Evolutionary conservation across 2,888 invertebrate species (phyloP).

Genomic region (Baronia brevicornis): DNA sequence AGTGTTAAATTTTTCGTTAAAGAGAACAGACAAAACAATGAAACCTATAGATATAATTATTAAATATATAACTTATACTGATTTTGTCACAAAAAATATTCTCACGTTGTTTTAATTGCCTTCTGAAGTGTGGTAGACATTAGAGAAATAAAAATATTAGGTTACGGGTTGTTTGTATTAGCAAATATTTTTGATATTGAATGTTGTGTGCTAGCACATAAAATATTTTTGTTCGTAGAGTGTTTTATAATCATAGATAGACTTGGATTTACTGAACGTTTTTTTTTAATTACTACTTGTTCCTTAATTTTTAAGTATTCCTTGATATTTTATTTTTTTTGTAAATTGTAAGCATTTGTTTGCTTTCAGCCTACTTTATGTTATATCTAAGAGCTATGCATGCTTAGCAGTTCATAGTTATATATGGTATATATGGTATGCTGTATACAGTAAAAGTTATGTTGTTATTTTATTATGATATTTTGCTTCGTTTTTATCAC

Average conservation of each 20-base stretch:
- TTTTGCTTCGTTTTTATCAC: conserved; percentile 54
- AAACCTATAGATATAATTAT: too few species aligned
- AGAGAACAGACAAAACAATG: too few species aligned
- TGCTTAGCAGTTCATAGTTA: conserved; percentile 72
- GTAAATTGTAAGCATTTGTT: conserved; percentile 77
- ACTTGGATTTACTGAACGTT: conserved; percentile 28
- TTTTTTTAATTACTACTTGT: conserved; percentile 30
- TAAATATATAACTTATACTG: conserved; percentile 3
- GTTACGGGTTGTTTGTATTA: conserved; percentile 14
- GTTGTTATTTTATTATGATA: conserved; percentile 49
- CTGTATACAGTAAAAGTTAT: conserved; percentile 56
- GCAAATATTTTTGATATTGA: conserved; percentile 14
- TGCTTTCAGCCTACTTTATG: conserved; percentile 61
- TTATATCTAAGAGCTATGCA: conserved; percentile 63
- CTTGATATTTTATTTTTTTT: conserved; percentile 47
- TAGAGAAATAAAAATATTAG: conserved; percentile 16
- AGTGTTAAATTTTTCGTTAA: too few species aligned
- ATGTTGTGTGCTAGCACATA: conserved; percentile 14
- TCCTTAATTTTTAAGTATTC: conserved; percentile 26
- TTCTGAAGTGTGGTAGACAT: conserved; percentile 13
- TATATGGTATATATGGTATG: too few species aligned
- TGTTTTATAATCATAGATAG: conserved; percentile 32
- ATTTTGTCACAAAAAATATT: conserved; percentile 9
- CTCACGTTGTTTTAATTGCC: background rate
- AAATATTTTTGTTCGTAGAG: conserved; percentile 40